Evolutionary conservation across 2,797 vertebrate genomes (phyloP).

Genomic region (Falco berigora): DNA sequence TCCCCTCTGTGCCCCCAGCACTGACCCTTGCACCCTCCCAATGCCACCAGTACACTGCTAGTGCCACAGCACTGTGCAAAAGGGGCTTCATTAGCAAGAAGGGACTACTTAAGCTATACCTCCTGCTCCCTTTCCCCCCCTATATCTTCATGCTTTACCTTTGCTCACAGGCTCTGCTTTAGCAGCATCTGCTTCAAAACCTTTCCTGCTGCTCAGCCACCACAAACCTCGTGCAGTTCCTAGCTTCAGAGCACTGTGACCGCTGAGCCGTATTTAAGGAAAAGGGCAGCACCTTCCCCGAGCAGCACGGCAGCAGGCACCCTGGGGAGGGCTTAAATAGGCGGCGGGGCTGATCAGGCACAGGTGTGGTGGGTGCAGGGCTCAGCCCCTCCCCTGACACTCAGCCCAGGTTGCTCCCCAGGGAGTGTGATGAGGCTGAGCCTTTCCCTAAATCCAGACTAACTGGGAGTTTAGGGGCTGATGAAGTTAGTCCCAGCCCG

Average conservation of each 20-base stretch:
- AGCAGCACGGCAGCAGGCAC: neutral
- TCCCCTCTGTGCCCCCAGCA: too few relatives aligned
- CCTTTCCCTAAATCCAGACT: neutral
- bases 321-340: neutral
- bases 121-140: neutral
- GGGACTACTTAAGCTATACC: too few relatives aligned
- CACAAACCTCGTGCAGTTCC: neutral
- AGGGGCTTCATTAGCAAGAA: too few relatives aligned
- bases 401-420: neutral
- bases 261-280: accelerated
- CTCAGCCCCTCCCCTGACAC: neutral
- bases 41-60: neutral
- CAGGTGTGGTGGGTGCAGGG: neutral
- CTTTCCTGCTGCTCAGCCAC: neutral
- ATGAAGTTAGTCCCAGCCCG: neutral
- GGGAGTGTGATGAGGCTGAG: neutral
- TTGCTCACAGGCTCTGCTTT: neutral
- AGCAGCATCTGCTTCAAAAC: neutral
- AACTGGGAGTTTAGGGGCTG: neutral
- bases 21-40: neutral
- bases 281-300: neutral
- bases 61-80: too few relatives aligned
- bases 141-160: neutral
- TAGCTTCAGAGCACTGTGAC: neutral
- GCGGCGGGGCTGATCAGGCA: neutral